A percentile compares a stretch with the other conserved stretches of the same genome.
These are phyloP conservation scores for Melanerpes aurifrons DNA, from an alignment of 2,113 vertebrate species.

Conservation along the genomic window DNA sequence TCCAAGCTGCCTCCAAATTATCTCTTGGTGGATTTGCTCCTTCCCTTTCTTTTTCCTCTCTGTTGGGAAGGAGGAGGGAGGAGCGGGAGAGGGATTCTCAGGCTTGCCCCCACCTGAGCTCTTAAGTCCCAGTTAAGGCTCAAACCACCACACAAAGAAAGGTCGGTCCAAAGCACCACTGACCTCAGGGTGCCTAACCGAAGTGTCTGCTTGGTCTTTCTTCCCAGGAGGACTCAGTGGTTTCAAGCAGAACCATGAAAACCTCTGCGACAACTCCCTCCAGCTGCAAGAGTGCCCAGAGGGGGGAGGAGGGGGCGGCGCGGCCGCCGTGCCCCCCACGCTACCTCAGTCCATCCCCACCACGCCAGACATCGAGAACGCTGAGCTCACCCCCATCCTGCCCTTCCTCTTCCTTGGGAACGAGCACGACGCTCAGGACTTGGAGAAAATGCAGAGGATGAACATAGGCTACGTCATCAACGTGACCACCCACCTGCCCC, in stretches of 20 bases:
- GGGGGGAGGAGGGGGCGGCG: constrained; percentile 74
- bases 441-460: constrained; percentile 88
- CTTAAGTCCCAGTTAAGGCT: too few species aligned
- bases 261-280: constrained; percentile 96
- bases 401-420: constrained; percentile 97
- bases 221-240: constrained; percentile 90
- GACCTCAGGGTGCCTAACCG: background rate
- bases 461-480: constrained; percentile 95
- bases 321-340: constrained; percentile 78
- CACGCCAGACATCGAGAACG: constrained; percentile 96
- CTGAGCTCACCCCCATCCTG: constrained; percentile 94
- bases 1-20: too few species aligned
- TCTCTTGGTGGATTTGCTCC: too few species aligned
- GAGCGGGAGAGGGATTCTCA: too few species aligned
- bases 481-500: constrained; percentile 96
- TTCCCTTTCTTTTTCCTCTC: too few species aligned
- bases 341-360: constrained; percentile 93
- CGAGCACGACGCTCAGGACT: constrained; percentile 93
- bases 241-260: constrained; percentile 93
- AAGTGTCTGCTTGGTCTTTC: background rate
- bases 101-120: too few species aligned
- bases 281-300: constrained; percentile 91
- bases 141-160: background rate
- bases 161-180: rapidly evolving
- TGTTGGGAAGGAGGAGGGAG: too few species aligned